A percentile compares a stretch with the other conserved stretches of the same genome.
phyloP scores from a whole-genome alignment of 1,140 invertebrate species.

The Drosophila dunni region DNA sequence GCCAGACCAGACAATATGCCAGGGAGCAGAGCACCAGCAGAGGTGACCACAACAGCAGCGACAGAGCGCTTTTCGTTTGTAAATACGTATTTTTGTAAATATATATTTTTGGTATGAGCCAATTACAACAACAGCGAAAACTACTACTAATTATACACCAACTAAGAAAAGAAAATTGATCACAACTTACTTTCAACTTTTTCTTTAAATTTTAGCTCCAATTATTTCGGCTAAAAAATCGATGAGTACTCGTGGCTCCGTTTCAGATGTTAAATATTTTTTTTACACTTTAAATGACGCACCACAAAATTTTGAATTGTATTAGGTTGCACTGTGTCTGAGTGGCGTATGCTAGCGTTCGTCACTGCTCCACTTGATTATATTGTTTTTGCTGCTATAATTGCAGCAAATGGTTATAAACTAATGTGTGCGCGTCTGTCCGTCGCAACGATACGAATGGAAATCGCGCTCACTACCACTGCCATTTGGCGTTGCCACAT shows the following conservation, averaged over 20 bases:
- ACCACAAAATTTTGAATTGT: slow-evolving; percentile 13
- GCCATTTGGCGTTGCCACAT: slow-evolving; percentile 31
- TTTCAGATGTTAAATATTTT: slow-evolving; percentile 7
- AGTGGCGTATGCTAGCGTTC: slow-evolving; percentile 27
- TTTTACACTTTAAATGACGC: slow-evolving; percentile 28
- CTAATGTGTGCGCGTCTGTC: slow-evolving; percentile 45
- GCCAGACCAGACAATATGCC: slow-evolving; percentile 5
- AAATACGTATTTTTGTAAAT: slow-evolving; percentile 23
- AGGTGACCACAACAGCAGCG: neutral
- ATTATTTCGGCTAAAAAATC: slow-evolving; percentile 59
- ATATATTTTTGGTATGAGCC: slow-evolving; percentile 18
- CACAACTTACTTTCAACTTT: slow-evolving; percentile 56
- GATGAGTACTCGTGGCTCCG: slow-evolving; percentile 47
- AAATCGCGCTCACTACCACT: slow-evolving; percentile 33
- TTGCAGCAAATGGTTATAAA: slow-evolving; percentile 32
- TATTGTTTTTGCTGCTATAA: slow-evolving; percentile 38
- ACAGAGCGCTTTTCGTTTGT: slow-evolving; percentile 9
- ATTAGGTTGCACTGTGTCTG: slow-evolving; percentile 36
- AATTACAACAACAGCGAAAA: slow-evolving; percentile 2
- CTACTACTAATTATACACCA: neutral
- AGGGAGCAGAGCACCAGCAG: neutral
- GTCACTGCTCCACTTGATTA: slow-evolving; percentile 28
- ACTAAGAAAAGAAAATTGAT: slow-evolving; percentile 12
- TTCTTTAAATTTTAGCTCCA: slow-evolving; percentile 31
- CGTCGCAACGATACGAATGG: slow-evolving; percentile 37